Base-by-base conservation (phyloP, 2,797 vertebrate species). In the Sphenodon punctatus region DNA sequence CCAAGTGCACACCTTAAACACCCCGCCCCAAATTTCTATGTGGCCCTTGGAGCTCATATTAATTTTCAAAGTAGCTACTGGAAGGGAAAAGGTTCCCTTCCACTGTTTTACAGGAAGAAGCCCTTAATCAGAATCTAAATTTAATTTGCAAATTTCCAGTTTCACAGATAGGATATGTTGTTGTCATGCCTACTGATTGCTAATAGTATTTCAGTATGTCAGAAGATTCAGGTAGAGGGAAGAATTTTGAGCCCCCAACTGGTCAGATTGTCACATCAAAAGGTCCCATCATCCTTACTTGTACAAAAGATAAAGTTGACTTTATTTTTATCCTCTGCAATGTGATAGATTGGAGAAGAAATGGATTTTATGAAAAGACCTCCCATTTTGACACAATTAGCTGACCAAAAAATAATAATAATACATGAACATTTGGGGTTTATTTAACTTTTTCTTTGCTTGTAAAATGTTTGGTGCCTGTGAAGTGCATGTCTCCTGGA, bases 281-380 rank as follows among this genome's bases (percentile, higher is more conserved):
- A 41, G 58, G 9, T 77, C n/a, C 61, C 1, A 0, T 27, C 53
- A 85, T 65, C 41, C 5, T 14, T 20, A 22, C 22, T 66, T 25
- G 15, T 34, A 6, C 5, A 48, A 45, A 25, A 25, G 8, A 23
- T 39, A 39, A 39, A 22, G 15, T 22, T 16, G 32, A 58, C 15
- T 22, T 36, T 39, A 38, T 39, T 27, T 45, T 3, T 49, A 36
- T 39, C 41, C 17, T 55, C 73, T 45, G 25, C 43, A 77, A 45
- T 16, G 39, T 30, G 41, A 59, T 25, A 48, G 4, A 36, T 23
- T 4, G 2, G n/a, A 17, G 51, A 53, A 30, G 51, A 38, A 72
- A 11, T 0, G 0, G 32, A 38, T 69, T 7, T 17, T 41, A 43
- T 8, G 5, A 3, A 76, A 27, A 38, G 1, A 5, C 43, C 69